These are phyloP conservation scores for Lontra canadensis DNA, from an alignment of 2,113 vertebrate genomes.

Conservation along the genomic window DNA sequence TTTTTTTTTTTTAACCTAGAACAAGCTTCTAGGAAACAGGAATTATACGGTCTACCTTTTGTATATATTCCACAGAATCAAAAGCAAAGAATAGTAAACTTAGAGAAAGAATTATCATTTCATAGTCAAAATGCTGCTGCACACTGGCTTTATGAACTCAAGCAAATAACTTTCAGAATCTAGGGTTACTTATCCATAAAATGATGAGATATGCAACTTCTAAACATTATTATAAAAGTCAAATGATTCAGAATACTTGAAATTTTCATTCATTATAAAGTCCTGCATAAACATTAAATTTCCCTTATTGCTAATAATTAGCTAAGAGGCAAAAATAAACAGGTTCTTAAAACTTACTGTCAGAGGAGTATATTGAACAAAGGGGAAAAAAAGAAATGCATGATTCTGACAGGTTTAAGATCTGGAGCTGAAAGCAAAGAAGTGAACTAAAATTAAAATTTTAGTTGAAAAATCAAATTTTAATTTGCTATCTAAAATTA, in stretches of 20 bases:
- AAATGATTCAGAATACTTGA: neutral
- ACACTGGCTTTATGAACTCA: neutral
- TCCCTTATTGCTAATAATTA: neutral
- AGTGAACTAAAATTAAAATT: neutral
- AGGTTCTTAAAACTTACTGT: neutral
- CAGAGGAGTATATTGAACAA: neutral
- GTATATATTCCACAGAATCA: neutral
- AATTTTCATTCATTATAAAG: neutral
- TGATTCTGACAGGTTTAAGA: neutral
- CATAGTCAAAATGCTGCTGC: neutral
- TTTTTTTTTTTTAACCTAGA: neutral
- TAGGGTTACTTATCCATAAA: neutral
- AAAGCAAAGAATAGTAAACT: slow-evolving; percentile 20
- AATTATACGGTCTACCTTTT: neutral
- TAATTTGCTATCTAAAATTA: neutral
- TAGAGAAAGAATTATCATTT: neutral
- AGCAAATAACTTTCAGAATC: neutral
- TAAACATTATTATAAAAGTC: neutral
- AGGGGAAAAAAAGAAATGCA: neutral
- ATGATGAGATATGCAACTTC: neutral
- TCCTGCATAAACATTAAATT: neutral
- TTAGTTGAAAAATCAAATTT: neutral
- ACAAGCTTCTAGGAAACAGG: neutral
- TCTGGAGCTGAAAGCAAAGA: neutral
- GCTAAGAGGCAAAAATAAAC: neutral